Evolutionary conservation across 2,797 vertebrate species (phyloP).

Genomic region (Scolopax rusticola): DNA sequence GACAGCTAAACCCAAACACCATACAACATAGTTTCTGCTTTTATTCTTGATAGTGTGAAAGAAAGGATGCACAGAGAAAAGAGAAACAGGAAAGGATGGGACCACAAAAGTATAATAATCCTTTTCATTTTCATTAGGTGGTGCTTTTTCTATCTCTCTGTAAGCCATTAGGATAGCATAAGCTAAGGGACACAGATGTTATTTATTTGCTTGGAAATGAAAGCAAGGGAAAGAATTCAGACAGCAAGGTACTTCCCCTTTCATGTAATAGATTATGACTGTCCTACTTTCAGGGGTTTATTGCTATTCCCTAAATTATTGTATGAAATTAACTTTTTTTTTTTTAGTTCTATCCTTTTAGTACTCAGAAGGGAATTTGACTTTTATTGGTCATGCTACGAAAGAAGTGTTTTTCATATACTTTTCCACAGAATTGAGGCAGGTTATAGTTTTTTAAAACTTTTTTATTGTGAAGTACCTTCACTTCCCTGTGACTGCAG

Average conservation of each 20-base stretch:
- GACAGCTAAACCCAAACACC: not conserved
- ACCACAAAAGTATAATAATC: not conserved
- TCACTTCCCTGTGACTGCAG: not conserved
- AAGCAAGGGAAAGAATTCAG: not conserved
- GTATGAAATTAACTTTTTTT: not conserved
- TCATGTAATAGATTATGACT: fast-evolving
- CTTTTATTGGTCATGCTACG: not conserved
- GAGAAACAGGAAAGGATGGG: not conserved
- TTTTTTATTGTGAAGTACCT: not conserved
- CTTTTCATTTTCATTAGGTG: not conserved
- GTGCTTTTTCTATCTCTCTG: not conserved
- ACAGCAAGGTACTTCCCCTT: not conserved
- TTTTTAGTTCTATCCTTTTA: not conserved
- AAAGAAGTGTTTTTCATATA: not conserved
- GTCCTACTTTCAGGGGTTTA: not conserved
- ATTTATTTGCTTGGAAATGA: not conserved
- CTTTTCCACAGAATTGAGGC: not conserved
- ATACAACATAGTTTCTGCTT: not conserved
- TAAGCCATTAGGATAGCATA: not conserved
- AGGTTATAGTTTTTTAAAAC: not conserved
- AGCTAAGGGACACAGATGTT: not conserved
- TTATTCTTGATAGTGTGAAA: not conserved
- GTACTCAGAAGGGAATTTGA: not conserved
- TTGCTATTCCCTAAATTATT: not conserved
- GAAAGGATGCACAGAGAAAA: not conserved